Conservation (phyloP, 2,888 invertebrate genomes). For the Thecocarcelia acutangulata region DNA sequence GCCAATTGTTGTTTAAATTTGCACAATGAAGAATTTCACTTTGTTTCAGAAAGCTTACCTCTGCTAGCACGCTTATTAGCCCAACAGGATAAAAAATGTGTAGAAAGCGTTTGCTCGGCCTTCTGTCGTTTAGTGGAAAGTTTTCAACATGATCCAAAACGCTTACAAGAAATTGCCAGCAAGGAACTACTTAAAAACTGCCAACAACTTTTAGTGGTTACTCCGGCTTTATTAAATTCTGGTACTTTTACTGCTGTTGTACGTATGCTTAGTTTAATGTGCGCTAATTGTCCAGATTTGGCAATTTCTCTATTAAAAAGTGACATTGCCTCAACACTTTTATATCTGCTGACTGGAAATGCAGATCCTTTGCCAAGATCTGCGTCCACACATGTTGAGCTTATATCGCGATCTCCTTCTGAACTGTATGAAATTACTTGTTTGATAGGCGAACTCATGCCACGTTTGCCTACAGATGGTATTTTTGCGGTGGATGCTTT, state of each 20-base stretch:
- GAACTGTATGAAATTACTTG: constrained; percentile 98
- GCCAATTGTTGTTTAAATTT: constrained; percentile 99
- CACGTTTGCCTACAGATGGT: constrained; percentile 95
- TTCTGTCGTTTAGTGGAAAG: constrained; percentile 98
- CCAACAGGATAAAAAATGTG: constrained; percentile 97
- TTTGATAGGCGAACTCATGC: constrained; percentile 98
- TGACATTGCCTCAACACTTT: constrained; percentile 96
- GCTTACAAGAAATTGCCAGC: constrained; percentile 96
- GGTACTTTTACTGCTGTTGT: constrained; percentile 98
- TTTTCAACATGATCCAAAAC: constrained; percentile 94
- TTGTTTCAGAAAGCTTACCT: constrained; percentile 93
- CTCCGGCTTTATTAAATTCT: constrained; percentile 96
- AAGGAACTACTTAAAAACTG: constrained; percentile 93
- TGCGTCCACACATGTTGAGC: constrained; percentile 85
- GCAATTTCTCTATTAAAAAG: constrained; percentile 95
- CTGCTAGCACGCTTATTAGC: constrained; percentile 90
- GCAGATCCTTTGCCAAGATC: constrained; percentile 82
- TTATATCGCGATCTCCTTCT: constrained; percentile 95
- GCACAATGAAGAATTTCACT: constrained; percentile 95
- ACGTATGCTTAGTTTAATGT: constrained; percentile 97
- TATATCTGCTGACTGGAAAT: constrained; percentile 96
- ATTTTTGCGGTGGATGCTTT: constrained; percentile 96
- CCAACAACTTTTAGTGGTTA: constrained; percentile 94
- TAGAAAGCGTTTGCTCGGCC: constrained; percentile 97
- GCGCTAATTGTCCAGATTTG: constrained; percentile 95